These are phyloP conservation scores for Drosophila picticornis DNA, from an alignment of 2,888 invertebrate species.

Conservation along the genomic window DNA sequence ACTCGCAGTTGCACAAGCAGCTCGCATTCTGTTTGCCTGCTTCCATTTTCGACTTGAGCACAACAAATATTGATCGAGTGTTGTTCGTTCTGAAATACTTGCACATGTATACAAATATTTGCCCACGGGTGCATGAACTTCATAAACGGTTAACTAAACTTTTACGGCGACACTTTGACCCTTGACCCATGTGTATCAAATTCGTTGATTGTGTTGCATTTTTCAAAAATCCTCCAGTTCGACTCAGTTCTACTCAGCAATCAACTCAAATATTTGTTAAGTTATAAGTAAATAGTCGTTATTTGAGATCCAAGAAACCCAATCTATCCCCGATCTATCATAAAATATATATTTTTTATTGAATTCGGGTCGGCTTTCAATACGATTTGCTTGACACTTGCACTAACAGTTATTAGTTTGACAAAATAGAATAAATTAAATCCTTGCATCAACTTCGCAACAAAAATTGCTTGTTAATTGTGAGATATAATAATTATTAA, in stretches of 20 bases:
- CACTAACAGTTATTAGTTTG: not conserved
- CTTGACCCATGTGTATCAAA: not conserved
- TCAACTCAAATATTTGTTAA: not conserved
- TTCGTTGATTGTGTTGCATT: not conserved
- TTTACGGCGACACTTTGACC: not conserved
- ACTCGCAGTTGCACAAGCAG: slow-evolving; percentile 27
- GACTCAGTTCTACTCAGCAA: not conserved
- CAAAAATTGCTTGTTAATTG: not conserved
- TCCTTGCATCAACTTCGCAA: not conserved
- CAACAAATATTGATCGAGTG: slow-evolving; percentile 7
- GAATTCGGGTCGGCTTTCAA: not conserved
- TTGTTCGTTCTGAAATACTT: slow-evolving; percentile 6
- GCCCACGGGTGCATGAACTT: not conserved
- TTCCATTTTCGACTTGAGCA: not conserved
- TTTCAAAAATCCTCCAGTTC: not conserved
- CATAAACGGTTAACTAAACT: not conserved
- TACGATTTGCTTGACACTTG: not conserved
- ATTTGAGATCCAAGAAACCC: not conserved
- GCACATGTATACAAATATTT: slow-evolving; percentile 14
- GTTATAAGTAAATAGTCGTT: not conserved
- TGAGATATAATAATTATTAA: not conserved
- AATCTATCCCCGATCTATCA: not conserved
- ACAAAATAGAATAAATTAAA: not conserved
- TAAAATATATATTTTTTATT: not conserved
- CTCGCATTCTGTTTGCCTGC: not conserved